Evolutionary conservation across 2,888 invertebrate species (phyloP).

Genomic region (Labia minor): DNA sequence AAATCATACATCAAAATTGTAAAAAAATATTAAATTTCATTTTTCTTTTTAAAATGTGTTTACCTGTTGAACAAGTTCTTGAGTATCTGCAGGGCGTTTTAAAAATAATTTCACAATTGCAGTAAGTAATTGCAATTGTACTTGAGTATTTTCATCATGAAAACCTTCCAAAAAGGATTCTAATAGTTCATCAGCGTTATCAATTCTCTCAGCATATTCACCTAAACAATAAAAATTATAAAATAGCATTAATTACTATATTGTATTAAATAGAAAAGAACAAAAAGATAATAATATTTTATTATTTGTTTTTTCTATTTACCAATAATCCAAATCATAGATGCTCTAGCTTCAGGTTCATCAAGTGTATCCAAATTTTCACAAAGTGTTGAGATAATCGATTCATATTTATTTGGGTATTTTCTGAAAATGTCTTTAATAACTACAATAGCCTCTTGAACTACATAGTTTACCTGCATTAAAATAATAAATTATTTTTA

Average conservation of each 20-base stretch:
- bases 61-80: constrained; percentile 92
- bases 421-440: constrained; percentile 96
- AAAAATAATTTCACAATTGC: constrained; percentile 98
- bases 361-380: constrained; percentile 98
- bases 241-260: neutral
- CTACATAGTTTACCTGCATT: constrained; percentile 80
- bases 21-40: too few relatives aligned
- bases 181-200: constrained; percentile 95
- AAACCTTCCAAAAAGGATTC: constrained; percentile 98
- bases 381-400: constrained; percentile 96
- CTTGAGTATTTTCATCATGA: constrained; percentile 93
- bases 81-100: constrained; percentile 95
- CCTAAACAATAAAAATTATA: constrained; percentile 44
- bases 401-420: constrained; percentile 99
- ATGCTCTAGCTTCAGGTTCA: constrained; percentile 96
- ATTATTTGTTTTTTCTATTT: constrained; percentile 38
- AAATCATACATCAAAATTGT: neutral
- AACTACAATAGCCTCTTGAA: constrained; percentile 98
- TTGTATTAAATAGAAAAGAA: neutral
- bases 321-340: constrained; percentile 77
- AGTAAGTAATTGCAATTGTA: constrained; percentile 90
- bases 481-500: constrained; percentile 16
- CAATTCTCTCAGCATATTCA: constrained; percentile 98
- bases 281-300: neutral
- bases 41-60: neutral